Conservation (phyloP, 2,888 invertebrate genomes). For the Steinernema scapterisci region DNA sequence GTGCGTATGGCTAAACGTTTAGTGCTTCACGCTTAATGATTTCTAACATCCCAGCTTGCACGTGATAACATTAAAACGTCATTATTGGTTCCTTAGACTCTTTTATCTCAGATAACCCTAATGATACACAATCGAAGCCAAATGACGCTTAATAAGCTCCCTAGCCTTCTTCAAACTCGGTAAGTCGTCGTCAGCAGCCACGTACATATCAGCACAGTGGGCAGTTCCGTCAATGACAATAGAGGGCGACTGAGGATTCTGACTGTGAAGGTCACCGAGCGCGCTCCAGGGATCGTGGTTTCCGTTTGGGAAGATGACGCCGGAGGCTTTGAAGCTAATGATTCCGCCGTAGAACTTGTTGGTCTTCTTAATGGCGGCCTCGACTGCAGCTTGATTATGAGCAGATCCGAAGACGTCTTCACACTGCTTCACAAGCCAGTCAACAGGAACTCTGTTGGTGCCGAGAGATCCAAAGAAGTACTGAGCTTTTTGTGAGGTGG, state of each 20-base stretch:
- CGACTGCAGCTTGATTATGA: constrained; percentile 43
- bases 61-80: too few relatives aligned
- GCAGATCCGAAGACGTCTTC: constrained; percentile 47
- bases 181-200: constrained; percentile 13
- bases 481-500: constrained; percentile 70
- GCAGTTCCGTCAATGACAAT: constrained; percentile 48
- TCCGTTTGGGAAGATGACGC: constrained; percentile 32
- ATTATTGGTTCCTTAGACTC: too few relatives aligned
- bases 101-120: too few relatives aligned
- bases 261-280: constrained; percentile 28
- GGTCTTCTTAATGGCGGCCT: constrained; percentile 44
- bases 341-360: constrained; percentile 52
- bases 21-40: too few relatives aligned
- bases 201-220: constrained; percentile 58
- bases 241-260: not conserved
- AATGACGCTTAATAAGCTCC: constrained; percentile 13
- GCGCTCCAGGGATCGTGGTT: constrained; percentile 40
- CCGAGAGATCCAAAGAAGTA: constrained; percentile 46
- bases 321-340: constrained; percentile 31
- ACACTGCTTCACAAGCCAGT: constrained; percentile 46
- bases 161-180: constrained; percentile 28
- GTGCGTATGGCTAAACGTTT: too few relatives aligned
- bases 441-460: constrained; percentile 35
- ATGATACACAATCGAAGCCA: constrained; percentile 17
- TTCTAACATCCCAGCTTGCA: too few relatives aligned